These are phyloP conservation scores for Melinaea menophilus DNA, from an alignment of 2,888 invertebrate genomes.

Conservation along the genomic window DNA sequence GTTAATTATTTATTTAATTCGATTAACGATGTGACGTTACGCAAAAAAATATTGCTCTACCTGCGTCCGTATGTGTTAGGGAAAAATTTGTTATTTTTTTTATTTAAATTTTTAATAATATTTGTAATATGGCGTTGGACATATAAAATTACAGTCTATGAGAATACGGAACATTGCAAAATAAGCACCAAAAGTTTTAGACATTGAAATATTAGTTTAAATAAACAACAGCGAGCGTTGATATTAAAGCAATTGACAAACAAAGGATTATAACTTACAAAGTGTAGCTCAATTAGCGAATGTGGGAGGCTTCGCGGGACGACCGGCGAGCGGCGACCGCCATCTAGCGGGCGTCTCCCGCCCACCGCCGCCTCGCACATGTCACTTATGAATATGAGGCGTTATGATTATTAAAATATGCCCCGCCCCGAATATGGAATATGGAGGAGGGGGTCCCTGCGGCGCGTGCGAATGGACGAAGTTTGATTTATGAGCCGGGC, in stretches of 20 bases:
- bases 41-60: not conserved
- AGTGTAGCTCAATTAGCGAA: slow-evolving; percentile 68
- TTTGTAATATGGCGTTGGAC: too few species aligned
- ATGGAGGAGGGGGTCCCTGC: slow-evolving; percentile 80
- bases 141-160: too few species aligned
- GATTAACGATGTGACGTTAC: not conserved
- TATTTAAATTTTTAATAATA: too few species aligned
- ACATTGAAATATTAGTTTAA: not conserved
- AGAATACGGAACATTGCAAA: too few species aligned
- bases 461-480: slow-evolving; percentile 81
- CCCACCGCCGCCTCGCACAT: slow-evolving; percentile 62
- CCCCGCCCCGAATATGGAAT: slow-evolving; percentile 79
- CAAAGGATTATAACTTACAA: slow-evolving; percentile 65
- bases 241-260: slow-evolving; percentile 47
- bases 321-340: slow-evolving; percentile 58
- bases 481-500: slow-evolving; percentile 83
- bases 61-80: not conserved
- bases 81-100: not conserved
- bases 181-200: not conserved
- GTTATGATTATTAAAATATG: slow-evolving; percentile 79
- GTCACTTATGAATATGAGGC: slow-evolving; percentile 78
- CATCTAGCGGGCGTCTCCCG: slow-evolving; percentile 72
- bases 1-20: slow-evolving; percentile 4
- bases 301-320: slow-evolving; percentile 74
- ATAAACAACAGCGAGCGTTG: slow-evolving; percentile 16